phyloP scores from a whole-genome alignment of 2,888 invertebrate genomes.

The Xestia ashworthii region DNA sequence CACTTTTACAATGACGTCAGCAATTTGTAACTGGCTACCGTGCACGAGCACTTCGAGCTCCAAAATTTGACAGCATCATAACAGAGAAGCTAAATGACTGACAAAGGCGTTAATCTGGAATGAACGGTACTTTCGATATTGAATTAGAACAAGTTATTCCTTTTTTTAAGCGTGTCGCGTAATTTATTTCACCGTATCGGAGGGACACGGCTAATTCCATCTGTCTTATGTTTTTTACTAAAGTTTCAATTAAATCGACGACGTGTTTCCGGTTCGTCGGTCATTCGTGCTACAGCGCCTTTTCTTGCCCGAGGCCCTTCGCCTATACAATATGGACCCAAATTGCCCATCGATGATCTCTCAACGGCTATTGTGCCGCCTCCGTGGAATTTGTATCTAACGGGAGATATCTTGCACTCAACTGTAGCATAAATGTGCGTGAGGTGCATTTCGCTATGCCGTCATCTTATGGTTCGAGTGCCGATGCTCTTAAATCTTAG shows the following conservation, averaged over 20 bases:
- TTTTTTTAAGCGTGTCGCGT: constrained; percentile 64
- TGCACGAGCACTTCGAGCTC: neutral
- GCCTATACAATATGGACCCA: constrained; percentile 80
- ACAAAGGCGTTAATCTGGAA: constrained; percentile 44
- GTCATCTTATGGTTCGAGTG: constrained; percentile 61
- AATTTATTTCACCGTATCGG: constrained; percentile 69
- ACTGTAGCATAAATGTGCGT: constrained; percentile 77
- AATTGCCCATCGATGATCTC: constrained; percentile 82
- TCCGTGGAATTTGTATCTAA: constrained; percentile 83
- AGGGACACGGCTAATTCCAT: constrained; percentile 75
- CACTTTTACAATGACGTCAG: constrained; percentile 52
- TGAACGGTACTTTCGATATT: constrained; percentile 75
- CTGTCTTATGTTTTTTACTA: constrained; percentile 76
- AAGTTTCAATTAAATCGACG: constrained; percentile 80
- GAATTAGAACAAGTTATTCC: constrained; percentile 68
- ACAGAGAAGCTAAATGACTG: constrained; percentile 33
- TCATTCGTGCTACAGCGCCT: constrained; percentile 71
- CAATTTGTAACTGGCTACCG: constrained; percentile 37
- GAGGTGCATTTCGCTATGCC: constrained; percentile 81
- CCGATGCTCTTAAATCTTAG: constrained; percentile 44
- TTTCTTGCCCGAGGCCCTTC: constrained; percentile 77
- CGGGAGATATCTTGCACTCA: constrained; percentile 83
- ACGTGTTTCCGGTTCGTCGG: constrained; percentile 79
- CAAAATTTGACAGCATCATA: constrained; percentile 34
- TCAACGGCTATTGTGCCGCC: constrained; percentile 79